phyloP scores from a whole-genome alignment of 2,888 invertebrate genomes.

The Cepaea hortensis region DNA sequence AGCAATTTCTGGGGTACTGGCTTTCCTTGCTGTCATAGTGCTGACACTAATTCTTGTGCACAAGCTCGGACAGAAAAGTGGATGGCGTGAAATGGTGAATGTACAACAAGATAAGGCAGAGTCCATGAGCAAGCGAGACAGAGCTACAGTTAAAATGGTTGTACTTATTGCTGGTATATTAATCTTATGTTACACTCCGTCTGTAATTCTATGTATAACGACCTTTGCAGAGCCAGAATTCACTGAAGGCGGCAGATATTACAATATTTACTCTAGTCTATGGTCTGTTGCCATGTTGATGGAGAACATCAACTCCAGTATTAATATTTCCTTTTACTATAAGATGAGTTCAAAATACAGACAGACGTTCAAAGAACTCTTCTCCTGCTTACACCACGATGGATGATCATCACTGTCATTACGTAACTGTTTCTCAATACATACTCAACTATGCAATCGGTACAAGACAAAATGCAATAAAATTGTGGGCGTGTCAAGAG shows the following conservation, averaged over 20 bases:
- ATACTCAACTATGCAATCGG: too few species aligned
- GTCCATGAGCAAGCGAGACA: not conserved
- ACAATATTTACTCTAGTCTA: not conserved
- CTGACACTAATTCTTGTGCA: not conserved
- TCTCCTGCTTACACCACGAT: too few species aligned
- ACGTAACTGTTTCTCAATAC: too few species aligned
- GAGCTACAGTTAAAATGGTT: not conserved
- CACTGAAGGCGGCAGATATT: not conserved
- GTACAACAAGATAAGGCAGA: not conserved
- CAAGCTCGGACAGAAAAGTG: not conserved
- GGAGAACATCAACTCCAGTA: too few species aligned
- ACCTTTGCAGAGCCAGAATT: not conserved
- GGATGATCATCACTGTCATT: too few species aligned
- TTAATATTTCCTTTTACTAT: not conserved
- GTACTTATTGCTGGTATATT: not conserved
- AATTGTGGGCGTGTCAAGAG: too few species aligned
- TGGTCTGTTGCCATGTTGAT: not conserved
- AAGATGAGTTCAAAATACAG: conserved; percentile 8
- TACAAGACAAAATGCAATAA: too few species aligned
- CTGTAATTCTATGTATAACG: not conserved
- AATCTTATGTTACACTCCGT: not conserved
- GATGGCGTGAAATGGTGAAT: not conserved
- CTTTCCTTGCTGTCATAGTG: not conserved
- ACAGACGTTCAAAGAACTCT: not conserved
- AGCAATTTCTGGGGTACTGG: not conserved